Evolutionary conservation across 2,888 invertebrate species (phyloP), one percentile per base, ranked within the genome.

Genomic region (Drosophila eohydei): DNA sequence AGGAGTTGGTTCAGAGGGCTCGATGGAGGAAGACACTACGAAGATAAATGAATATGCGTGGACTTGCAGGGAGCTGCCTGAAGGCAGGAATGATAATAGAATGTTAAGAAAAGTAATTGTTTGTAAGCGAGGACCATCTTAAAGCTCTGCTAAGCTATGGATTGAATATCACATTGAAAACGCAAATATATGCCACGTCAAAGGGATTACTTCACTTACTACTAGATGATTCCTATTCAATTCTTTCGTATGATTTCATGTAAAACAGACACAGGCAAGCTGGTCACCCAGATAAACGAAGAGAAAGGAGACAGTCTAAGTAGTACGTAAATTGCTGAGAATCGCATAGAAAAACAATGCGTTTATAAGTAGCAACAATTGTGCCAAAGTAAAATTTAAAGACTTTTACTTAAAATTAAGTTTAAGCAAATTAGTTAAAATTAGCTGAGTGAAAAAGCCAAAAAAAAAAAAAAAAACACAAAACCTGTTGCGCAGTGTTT

Each of bases 401-500:
- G 21, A 14, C 3, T 38, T 26, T 21, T 26, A n/a, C 3, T 28
- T 28, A 54, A 54, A 54, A n/a, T 48, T n/a, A 7, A 21, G 30
- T n/a, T 36, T 36, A 6, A 36, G 2, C 34, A 36, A 36, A 46
- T 46, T 28, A 38, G 26, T 14, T 36, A 2, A 36, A 28, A 36
- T 36, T 41, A 32, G 32, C 32, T 11, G 9, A 41, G 41, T 36
- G 30, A 51, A n/a, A 41, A 36, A 9, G 26, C 6, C 32, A 6
- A 21, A 21, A 21, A n/a, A n/a, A 9, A 28, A 1, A 28, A 3
- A 4, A 7, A 16, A 46, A 58, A 16, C 8, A 14, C 4, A 12
- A 44, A 72, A 9, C 57, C n/a, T 71, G 79, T 30, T 64, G 81
- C 51, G 54, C 46, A 81, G 81, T 84, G 80, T 70, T 21, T 34